Conservation (phyloP, 2,888 invertebrate species). For the Diarsia rubi region DNA sequence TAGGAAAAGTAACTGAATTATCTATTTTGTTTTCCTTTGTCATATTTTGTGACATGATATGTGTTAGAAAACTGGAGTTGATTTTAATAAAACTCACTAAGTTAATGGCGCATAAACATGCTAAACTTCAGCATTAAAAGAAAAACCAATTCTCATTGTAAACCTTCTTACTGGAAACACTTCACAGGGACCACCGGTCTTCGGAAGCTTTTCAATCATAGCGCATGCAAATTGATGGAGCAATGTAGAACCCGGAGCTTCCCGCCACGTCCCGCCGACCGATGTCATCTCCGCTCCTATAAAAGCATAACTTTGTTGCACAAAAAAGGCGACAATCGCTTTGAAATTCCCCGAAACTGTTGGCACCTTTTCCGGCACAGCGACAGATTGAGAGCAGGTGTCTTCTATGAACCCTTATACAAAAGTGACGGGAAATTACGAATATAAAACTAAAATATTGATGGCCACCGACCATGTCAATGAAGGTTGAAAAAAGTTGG, state of each 20-base stretch:
- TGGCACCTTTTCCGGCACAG: too few species aligned
- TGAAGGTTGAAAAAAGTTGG: neutral
- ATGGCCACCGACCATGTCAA: neutral
- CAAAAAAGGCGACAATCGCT: slow-evolving; percentile 14
- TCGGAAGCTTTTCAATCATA: slow-evolving; percentile 73
- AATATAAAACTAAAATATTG: neutral
- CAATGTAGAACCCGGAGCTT: slow-evolving; percentile 50
- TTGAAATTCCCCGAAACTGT: neutral
- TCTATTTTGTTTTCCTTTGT: neutral
- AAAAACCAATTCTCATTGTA: slow-evolving; percentile 25
- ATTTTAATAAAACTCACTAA: neutral
- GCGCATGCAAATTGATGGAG: slow-evolving; percentile 75
- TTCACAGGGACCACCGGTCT: slow-evolving; percentile 44
- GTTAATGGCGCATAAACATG: neutral
- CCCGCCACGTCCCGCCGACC: neutral
- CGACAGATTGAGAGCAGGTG: too few species aligned
- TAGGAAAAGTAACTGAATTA: slow-evolving; percentile 32
- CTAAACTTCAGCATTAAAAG: slow-evolving; percentile 20
- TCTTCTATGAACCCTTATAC: neutral
- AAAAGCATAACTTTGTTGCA: slow-evolving; percentile 25
- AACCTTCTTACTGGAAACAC: slow-evolving; percentile 36
- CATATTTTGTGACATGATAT: slow-evolving; percentile 6
- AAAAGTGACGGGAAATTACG: neutral
- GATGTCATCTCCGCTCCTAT: slow-evolving; percentile 30
- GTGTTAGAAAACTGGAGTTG: neutral